These are phyloP conservation scores for Oncorhynchus kisutch DNA, from an alignment of 2,113 vertebrate species.

Conservation along the genomic window DNA sequence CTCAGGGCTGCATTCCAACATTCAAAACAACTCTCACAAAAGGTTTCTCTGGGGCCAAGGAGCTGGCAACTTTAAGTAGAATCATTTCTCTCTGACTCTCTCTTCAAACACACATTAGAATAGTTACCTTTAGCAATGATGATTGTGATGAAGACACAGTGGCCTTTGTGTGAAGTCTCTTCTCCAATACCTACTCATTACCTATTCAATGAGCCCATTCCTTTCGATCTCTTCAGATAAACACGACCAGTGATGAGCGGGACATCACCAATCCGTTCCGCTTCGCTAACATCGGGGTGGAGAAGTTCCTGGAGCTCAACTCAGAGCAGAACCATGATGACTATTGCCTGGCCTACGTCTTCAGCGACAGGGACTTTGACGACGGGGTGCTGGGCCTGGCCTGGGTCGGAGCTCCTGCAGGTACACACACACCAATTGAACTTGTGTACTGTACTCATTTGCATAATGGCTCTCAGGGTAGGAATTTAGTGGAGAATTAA, in stretches of 20 bases:
- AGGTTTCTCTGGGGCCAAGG: background rate
- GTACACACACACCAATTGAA: constrained; percentile 54
- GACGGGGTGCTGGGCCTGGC: constrained; percentile 96
- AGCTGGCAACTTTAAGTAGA: background rate
- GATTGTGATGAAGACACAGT: background rate
- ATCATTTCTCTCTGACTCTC: background rate
- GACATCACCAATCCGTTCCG: constrained; percentile 90
- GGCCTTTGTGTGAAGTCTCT: background rate
- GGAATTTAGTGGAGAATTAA: too few relatives aligned
- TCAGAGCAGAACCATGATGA: constrained; percentile 97
- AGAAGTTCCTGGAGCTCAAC: constrained; percentile 96
- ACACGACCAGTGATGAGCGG: constrained; percentile 82
- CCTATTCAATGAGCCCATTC: background rate
- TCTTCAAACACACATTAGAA: background rate
- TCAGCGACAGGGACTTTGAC: constrained; percentile 97
- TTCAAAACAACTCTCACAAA: background rate
- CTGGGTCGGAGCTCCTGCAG: constrained; percentile 95
- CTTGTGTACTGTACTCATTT: too few relatives aligned
- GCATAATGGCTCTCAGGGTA: too few relatives aligned
- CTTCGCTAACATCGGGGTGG: constrained; percentile 95
- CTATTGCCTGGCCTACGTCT: constrained; percentile 97
- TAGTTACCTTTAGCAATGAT: background rate
- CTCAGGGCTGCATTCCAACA: background rate
- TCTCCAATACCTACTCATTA: background rate
- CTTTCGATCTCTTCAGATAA: constrained; percentile 80